These are phyloP conservation scores for Sebastiscus albofasciatus DNA, from an alignment of 2,797 vertebrate genomes.

Conservation along the genomic window DNA sequence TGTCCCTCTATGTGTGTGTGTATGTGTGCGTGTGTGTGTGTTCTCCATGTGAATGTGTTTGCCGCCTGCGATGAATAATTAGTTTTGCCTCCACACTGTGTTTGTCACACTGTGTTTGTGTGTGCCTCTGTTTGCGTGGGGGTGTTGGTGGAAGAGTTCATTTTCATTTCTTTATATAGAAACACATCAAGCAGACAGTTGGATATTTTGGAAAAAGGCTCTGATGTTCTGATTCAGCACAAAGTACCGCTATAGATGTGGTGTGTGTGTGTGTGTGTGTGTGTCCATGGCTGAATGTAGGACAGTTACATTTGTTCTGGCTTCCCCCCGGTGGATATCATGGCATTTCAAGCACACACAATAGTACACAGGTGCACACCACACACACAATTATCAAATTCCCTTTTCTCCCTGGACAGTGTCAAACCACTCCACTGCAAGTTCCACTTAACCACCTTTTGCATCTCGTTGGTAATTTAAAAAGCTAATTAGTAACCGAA, in stretches of 20 bases:
- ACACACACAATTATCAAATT: background rate
- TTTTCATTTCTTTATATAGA: slow-evolving; percentile 48
- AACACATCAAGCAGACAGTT: slow-evolving; percentile 40
- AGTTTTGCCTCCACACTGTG: slow-evolving; percentile 38
- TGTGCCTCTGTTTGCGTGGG: slow-evolving; percentile 3
- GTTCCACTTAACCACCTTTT: slow-evolving; percentile 25
- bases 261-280: background rate
- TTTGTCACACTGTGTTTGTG: slow-evolving; percentile 39
- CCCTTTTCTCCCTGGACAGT: background rate
- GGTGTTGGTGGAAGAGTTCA: slow-evolving; percentile 16
- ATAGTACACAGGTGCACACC: background rate
- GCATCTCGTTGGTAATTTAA: slow-evolving; percentile 40
- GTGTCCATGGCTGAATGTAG: background rate
- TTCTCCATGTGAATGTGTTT: slow-evolving; percentile 19
- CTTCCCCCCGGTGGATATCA: background rate
- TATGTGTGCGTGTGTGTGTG: background rate
- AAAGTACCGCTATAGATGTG: slow-evolving; percentile 1
- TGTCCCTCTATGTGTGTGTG: slow-evolving; percentile 10
- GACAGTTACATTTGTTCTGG: slow-evolving; percentile 32
- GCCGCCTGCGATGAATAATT: slow-evolving; percentile 36
- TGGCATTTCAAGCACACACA: background rate
- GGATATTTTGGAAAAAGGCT: slow-evolving; percentile 23
- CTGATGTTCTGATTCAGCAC: slow-evolving; percentile 32
- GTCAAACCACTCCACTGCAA: slow-evolving; percentile 12
- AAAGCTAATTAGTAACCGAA: slow-evolving; percentile 54